phyloP scores from a whole-genome alignment of 2,797 vertebrate genomes.

The Bovichtus diacanthus region DNA sequence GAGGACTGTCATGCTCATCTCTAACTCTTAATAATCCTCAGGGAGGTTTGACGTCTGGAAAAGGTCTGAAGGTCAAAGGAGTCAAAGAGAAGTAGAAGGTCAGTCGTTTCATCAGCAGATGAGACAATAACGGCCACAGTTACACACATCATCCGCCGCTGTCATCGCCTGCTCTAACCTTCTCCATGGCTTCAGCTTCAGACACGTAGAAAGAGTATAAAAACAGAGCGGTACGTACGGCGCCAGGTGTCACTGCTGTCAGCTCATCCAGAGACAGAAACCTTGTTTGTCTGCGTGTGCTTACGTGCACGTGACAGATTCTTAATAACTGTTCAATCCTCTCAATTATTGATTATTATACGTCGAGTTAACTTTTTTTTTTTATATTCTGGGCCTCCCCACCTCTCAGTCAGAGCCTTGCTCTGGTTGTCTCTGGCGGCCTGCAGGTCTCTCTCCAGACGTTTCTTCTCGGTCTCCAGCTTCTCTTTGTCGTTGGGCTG shows the following conservation, averaged over 20 bases:
- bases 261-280: background rate
- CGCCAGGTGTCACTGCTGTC: background rate
- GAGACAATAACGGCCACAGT: conserved; percentile 3
- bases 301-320: background rate
- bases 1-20: conserved; percentile 9
- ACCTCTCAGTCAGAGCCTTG: conserved; percentile 97
- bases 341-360: too few relatives aligned
- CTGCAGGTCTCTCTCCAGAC: conserved; percentile 94
- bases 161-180: conserved; percentile 26
- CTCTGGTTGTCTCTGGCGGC: conserved; percentile 94
- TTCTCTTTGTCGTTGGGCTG: conserved; percentile 90
- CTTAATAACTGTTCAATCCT: background rate
- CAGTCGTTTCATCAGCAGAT: conserved; percentile 13
- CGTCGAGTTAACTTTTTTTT: too few relatives aligned
- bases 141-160: background rate
- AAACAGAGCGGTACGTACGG: background rate
- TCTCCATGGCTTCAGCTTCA: background rate
- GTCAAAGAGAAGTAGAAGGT: conserved; percentile 9
- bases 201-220: too few relatives aligned
- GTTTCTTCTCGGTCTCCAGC: conserved; percentile 91
- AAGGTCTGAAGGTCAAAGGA: conserved; percentile 19
- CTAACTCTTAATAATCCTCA: background rate
- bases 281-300: too few relatives aligned
- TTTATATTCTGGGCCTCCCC: too few relatives aligned
- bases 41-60: background rate